A percentile compares a stretch with the other conserved stretches of the same genome.
Conservation (phyloP, 2,888 invertebrate genomes). For the Cacoxenus indagator region DNA sequence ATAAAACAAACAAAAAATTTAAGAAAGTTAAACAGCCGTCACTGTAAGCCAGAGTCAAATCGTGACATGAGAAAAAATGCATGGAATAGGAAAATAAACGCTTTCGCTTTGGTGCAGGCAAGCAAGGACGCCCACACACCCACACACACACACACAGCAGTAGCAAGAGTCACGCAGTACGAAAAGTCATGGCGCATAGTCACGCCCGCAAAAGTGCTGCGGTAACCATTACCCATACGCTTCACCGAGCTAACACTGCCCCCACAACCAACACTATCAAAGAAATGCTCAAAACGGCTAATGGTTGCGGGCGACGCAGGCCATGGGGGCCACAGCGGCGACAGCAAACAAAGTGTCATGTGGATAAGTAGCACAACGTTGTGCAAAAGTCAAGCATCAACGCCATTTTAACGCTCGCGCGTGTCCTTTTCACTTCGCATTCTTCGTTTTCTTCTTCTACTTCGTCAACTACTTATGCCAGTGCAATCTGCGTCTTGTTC, state of each 20-base stretch:
- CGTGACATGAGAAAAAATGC: constrained; percentile 26
- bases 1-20: constrained; percentile 47
- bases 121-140: not conserved
- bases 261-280: no score
- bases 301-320: not conserved
- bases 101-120: constrained; percentile 21
- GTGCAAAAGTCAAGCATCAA: constrained; percentile 45
- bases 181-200: not conserved
- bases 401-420: constrained; percentile 24
- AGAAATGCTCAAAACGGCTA: not conserved
- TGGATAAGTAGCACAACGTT: constrained; percentile 28
- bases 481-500: constrained; percentile 28
- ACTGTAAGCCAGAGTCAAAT: constrained; percentile 43
- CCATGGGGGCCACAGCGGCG: not conserved
- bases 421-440: not conserved
- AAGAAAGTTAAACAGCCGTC: constrained; percentile 34
- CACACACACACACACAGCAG: not conserved
- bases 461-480: constrained; percentile 15
- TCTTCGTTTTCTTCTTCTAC: constrained; percentile 11
- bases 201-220: not conserved
- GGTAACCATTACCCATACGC: not conserved
- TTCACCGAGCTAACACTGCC: no score
- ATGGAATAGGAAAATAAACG: constrained; percentile 20
- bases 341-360: constrained; percentile 48
- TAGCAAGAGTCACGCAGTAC: constrained; percentile 10